Conservation (phyloP, 2,797 vertebrate species). For the Hybognathus amarus region DNA sequence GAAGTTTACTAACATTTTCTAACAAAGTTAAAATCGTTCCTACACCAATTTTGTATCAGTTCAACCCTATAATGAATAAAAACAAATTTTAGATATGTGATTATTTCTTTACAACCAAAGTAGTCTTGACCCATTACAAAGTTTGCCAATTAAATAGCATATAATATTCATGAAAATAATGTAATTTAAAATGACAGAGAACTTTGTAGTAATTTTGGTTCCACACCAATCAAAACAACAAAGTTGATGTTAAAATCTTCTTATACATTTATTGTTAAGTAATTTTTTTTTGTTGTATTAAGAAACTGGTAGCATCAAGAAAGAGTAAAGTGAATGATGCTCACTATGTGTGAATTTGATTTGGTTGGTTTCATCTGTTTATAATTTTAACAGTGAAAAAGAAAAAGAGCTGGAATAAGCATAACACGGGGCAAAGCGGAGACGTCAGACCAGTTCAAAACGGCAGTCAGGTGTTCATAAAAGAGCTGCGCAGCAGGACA, state of each 20-base stretch:
- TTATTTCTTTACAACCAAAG: not conserved
- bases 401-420: slow-evolving; percentile 96
- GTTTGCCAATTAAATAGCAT: not conserved
- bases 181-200: not conserved
- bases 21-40: not conserved
- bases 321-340: not conserved
- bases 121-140: not conserved
- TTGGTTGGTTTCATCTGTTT: slow-evolving; percentile 26
- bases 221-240: not conserved
- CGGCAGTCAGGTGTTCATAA: slow-evolving; percentile 96
- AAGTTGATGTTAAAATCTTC: not conserved
- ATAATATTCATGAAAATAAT: not conserved
- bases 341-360: not conserved
- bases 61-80: not conserved
- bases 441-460: slow-evolving; percentile 95
- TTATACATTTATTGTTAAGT: not conserved
- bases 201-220: not conserved
- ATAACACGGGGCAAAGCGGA: slow-evolving; percentile 89
- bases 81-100: not conserved
- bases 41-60: not conserved
- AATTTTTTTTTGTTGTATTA: not conserved
- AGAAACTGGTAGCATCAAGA: not conserved
- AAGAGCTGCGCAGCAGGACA: slow-evolving; percentile 93
- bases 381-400: slow-evolving; percentile 86
- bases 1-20: not conserved